Percentiles rank a stretch among this genome's conserved stretches.
phyloP scores from a whole-genome alignment of 2,113 vertebrate genomes.

The Phalacrocorax carbo region DNA sequence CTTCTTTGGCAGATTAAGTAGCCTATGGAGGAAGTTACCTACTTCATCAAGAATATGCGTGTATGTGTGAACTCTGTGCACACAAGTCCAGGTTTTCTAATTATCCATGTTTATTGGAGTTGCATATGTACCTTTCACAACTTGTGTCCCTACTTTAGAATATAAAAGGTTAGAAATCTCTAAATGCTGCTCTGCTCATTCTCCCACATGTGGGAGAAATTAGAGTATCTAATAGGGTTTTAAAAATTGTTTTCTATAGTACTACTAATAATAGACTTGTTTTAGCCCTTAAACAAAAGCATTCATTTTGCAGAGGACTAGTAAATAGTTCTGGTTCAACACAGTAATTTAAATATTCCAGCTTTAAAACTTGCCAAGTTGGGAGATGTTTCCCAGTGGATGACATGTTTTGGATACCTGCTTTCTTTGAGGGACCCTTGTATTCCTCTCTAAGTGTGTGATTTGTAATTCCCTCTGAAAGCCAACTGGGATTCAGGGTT shows the following conservation, averaged over 20 bases:
- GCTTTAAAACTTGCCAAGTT: neutral
- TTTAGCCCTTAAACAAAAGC: neutral
- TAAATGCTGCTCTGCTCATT: neutral
- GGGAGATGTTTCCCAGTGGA: neutral
- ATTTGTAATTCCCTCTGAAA: neutral
- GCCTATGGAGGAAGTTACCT: neutral
- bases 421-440: neutral
- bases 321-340: constrained; percentile 1
- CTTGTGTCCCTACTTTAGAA: neutral
- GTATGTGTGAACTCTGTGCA: neutral
- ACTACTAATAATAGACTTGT: neutral
- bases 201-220: neutral
- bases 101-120: neutral
- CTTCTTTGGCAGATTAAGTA: neutral
- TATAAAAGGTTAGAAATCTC: neutral
- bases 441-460: neutral
- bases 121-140: neutral
- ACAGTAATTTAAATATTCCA: neutral
- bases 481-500: neutral
- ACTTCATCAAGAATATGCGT: neutral
- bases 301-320: neutral
- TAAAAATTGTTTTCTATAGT: neutral
- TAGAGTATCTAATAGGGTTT: neutral
- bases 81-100: neutral
- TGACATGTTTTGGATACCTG: neutral